These are phyloP conservation scores for Dendronephthya gigantea DNA, from an alignment of 64 coral and sea anemone genomes.

Conservation along the genomic window DNA sequence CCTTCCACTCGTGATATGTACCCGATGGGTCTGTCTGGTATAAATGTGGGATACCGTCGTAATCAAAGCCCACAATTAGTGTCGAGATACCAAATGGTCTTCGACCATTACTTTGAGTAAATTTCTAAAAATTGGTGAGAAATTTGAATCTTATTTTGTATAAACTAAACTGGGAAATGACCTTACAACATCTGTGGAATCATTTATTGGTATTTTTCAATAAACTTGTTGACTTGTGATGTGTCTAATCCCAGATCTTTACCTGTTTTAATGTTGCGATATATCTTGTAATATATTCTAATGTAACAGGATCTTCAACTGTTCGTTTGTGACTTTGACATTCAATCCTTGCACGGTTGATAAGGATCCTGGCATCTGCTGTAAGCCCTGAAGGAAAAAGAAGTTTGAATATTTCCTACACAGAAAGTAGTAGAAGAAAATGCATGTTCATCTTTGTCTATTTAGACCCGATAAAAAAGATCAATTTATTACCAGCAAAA, in stretches of 20 bases:
- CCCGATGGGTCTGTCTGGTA: constrained; percentile 98
- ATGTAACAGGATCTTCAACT: constrained; percentile 89
- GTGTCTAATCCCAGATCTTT: neutral
- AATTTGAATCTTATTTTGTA: neutral
- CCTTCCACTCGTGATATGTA: constrained; percentile 98
- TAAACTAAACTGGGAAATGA: no score
- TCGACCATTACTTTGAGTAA: constrained; percentile 93
- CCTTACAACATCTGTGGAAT: no score
- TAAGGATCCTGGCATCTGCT: constrained; percentile 91
- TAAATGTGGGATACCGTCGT: constrained; percentile 85
- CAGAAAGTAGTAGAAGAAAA: neutral
- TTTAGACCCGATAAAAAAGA: neutral
- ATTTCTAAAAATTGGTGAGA: constrained; percentile 44
- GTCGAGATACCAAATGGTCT: constrained; percentile 98
- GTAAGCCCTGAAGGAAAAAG: constrained; percentile 49
- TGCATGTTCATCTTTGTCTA: no score
- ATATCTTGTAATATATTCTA: constrained; percentile 96
- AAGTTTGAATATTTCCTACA: neutral
- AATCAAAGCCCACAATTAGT: constrained; percentile 95
- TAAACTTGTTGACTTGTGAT: no score
- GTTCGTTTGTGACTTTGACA: constrained; percentile 96
- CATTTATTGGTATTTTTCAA: no score
- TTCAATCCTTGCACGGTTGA: constrained; percentile 86
- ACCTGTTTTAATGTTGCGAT: constrained; percentile 95
- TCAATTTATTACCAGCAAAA: constrained; percentile 63